phyloP scores from a whole-genome alignment of 2,113 vertebrate genomes.

The Thamnaconus septentrionalis region DNA sequence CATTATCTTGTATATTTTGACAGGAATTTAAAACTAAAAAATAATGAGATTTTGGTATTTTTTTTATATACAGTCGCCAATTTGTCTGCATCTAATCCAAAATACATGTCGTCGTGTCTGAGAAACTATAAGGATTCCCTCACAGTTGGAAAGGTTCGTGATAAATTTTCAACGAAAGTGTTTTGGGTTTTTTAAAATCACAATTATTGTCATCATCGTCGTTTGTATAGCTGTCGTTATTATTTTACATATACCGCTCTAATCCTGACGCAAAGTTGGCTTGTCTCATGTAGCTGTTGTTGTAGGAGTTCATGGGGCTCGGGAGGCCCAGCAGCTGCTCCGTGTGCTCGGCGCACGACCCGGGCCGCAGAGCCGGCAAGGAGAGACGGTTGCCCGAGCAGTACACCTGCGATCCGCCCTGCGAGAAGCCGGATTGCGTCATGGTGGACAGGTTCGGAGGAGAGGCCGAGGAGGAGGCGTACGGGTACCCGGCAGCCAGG shows the following conservation, averaged over 20 bases:
- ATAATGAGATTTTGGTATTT: too few species aligned
- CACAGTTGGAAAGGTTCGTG: too few species aligned
- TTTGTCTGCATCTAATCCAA: too few species aligned
- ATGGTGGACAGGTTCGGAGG: slow-evolving; percentile 79
- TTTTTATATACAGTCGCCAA: too few species aligned
- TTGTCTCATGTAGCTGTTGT: slow-evolving; percentile 86
- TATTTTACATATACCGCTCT: slow-evolving; percentile 87
- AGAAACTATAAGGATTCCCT: neutral
- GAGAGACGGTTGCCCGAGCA: slow-evolving; percentile 79
- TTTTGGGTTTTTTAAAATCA: too few species aligned
- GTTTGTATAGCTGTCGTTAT: neutral
- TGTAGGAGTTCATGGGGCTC: slow-evolving; percentile 77
- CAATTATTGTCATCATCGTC: too few species aligned
- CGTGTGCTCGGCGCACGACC: slow-evolving; percentile 81
- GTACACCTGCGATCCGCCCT: slow-evolving; percentile 82
- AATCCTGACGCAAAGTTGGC: slow-evolving; percentile 83
- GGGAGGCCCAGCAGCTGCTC: slow-evolving; percentile 87
- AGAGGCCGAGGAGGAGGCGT: slow-evolving; percentile 77
- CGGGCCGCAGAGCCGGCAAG: slow-evolving; percentile 73
- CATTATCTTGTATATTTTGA: too few species aligned
- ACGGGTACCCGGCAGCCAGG: slow-evolving; percentile 68
- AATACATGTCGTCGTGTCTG: neutral
- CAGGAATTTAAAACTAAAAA: too few species aligned
- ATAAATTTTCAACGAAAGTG: too few species aligned
- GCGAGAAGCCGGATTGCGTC: slow-evolving; percentile 79